phyloP scores from a whole-genome alignment of 2,888 invertebrate genomes.

The Lasioglossum villosulum region DNA sequence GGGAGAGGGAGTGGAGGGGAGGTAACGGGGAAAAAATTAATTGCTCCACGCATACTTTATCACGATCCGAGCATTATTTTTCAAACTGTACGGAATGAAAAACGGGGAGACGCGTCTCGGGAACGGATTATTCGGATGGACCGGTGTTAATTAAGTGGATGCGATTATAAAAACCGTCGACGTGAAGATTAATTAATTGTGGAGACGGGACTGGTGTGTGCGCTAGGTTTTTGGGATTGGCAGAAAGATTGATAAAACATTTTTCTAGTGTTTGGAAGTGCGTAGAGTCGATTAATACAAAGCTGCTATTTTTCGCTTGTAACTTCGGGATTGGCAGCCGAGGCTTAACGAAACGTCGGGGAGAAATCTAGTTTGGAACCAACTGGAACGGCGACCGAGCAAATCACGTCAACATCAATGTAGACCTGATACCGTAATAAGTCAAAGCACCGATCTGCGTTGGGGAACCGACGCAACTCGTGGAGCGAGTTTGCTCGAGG shows the following conservation, averaged over 20 bases:
- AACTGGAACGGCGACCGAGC: neutral
- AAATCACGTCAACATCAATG: conserved; percentile 2
- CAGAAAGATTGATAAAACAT: neutral
- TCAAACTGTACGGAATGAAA: neutral
- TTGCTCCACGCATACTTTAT: neutral
- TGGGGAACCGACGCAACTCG: neutral
- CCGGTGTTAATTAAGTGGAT: neutral
- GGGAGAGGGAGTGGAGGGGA: no score
- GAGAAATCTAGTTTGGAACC: conserved; percentile 14
- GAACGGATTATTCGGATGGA: neutral
- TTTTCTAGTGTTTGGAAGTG: neutral
- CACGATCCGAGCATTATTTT: neutral
- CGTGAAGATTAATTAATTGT: neutral
- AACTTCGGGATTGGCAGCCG: neutral
- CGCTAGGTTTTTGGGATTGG: neutral
- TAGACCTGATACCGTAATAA: conserved; percentile 9
- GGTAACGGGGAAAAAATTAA: neutral
- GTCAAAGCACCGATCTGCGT: conserved; percentile 12
- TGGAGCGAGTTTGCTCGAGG: neutral
- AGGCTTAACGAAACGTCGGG: conserved; percentile 5
- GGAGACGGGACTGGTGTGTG: neutral
- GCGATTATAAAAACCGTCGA: neutral
- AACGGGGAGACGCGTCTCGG: neutral
- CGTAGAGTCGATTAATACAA: neutral
- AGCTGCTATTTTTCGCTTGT: neutral